Conservation (phyloP, 2,113 vertebrate species). For the Cepphus grylle region DNA sequence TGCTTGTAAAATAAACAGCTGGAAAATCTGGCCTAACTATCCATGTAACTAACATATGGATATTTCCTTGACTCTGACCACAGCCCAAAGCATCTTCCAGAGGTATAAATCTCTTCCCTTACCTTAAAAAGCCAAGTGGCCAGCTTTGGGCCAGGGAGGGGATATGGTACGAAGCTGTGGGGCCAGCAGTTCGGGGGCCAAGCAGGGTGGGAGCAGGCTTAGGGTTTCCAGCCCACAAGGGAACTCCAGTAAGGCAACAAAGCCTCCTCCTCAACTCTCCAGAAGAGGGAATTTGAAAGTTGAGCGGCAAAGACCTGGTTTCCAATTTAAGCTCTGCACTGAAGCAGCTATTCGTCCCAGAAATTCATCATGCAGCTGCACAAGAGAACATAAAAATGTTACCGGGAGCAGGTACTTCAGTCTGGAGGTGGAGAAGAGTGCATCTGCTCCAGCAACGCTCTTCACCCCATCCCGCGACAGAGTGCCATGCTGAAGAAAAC, state of each 20-base stretch:
- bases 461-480: neutral
- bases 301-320: neutral
- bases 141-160: neutral
- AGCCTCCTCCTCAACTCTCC: neutral
- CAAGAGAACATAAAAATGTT: neutral
- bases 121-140: neutral
- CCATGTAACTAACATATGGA: neutral
- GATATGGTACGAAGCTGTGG: neutral
- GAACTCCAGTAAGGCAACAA: neutral
- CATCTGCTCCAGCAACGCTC: neutral
- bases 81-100: neutral
- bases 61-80: neutral
- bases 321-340: neutral
- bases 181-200: neutral
- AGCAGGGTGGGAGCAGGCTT: neutral
- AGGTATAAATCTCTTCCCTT: neutral
- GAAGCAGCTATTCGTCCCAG: neutral
- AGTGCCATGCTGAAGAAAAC: neutral
- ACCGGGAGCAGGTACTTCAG: neutral
- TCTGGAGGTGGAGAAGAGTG: neutral
- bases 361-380: neutral
- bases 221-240: neutral
- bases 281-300: neutral
- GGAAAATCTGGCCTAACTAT: conserved; percentile 7
- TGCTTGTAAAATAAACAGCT: conserved; percentile 29